Conservation (phyloP, 2,113 vertebrate genomes). For the Salminus brasiliensis region DNA sequence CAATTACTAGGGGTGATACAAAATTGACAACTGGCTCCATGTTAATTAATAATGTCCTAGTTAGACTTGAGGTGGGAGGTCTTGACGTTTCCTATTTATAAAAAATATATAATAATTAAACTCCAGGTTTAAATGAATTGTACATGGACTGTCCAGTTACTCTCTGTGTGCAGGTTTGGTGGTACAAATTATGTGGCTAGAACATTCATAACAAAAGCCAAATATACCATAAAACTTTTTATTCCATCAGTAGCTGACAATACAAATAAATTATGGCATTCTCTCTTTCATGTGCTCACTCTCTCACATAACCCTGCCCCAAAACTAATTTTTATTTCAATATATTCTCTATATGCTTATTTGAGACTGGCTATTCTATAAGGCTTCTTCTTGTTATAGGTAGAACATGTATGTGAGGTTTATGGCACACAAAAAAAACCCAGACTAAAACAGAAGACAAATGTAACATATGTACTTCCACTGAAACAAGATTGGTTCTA, state of each 20-base stretch:
- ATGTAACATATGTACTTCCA: slow-evolving; percentile 32
- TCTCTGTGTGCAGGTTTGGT: no score
- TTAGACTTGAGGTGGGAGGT: no score
- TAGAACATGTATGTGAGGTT: not conserved
- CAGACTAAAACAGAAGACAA: slow-evolving; percentile 34
- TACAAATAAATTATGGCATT: slow-evolving; percentile 76
- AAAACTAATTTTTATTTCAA: slow-evolving; percentile 52
- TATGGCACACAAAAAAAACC: slow-evolving; percentile 55
- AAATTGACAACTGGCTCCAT: no score
- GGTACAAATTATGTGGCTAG: no score
- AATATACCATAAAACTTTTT: slow-evolving; percentile 69
- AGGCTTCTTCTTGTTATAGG: slow-evolving; percentile 39
- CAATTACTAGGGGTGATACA: no score
- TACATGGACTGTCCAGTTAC: no score
- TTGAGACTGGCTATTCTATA: slow-evolving; percentile 35
- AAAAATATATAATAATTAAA: no score
- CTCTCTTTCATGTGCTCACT: slow-evolving; percentile 65
- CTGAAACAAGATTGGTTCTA: slow-evolving; percentile 8
- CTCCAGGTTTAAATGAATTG: no score
- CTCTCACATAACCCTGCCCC: slow-evolving; percentile 62
- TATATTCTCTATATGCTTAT: slow-evolving; percentile 20
- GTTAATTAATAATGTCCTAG: no score
- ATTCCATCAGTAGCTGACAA: slow-evolving; percentile 70
- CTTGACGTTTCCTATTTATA: no score
- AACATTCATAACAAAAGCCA: no score